A percentile compares a stretch with the other conserved stretches of the same genome.
Evolutionary conservation across 2,797 vertebrate genomes (phyloP).

Genomic region (Bryconaethiops microstoma): DNA sequence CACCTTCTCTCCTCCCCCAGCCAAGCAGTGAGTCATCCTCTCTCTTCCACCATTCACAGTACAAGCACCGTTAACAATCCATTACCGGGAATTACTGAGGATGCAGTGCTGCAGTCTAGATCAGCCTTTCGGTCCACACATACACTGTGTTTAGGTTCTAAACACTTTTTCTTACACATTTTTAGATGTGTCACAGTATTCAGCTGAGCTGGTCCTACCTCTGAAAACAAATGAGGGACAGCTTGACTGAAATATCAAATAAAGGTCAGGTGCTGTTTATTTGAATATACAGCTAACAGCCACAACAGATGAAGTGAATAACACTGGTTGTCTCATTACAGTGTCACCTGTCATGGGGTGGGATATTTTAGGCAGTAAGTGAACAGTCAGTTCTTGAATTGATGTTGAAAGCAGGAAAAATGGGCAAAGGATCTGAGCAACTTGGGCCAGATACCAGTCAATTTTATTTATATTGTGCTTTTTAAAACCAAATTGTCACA

Average conservation of each 20-base stretch:
- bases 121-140: neutral
- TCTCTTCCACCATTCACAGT: constrained; percentile 50
- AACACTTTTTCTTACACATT: neutral
- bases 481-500: too few relatives aligned
- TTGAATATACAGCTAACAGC: too few relatives aligned
- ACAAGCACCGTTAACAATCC: constrained; percentile 57
- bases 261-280: neutral
- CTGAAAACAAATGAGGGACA: neutral
- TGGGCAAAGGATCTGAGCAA: too few relatives aligned
- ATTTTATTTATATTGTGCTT: too few relatives aligned
- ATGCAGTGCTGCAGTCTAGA: constrained; percentile 20
- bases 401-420: too few relatives aligned
- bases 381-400: too few relatives aligned
- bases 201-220: too few relatives aligned
- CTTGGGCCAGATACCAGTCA: too few relatives aligned
- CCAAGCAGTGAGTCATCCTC: constrained; percentile 66
- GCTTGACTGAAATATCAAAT: neutral
- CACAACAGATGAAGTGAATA: too few relatives aligned
- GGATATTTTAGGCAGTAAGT: too few relatives aligned
- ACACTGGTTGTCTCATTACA: too few relatives aligned
- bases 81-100: constrained; percentile 35
- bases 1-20: constrained; percentile 14
- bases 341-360: too few relatives aligned
- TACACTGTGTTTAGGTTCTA: neutral
- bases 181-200: neutral